These are phyloP conservation scores for Microcaecilia unicolor DNA, from an alignment of 2,797 vertebrate genomes.

Conservation along the genomic window DNA sequence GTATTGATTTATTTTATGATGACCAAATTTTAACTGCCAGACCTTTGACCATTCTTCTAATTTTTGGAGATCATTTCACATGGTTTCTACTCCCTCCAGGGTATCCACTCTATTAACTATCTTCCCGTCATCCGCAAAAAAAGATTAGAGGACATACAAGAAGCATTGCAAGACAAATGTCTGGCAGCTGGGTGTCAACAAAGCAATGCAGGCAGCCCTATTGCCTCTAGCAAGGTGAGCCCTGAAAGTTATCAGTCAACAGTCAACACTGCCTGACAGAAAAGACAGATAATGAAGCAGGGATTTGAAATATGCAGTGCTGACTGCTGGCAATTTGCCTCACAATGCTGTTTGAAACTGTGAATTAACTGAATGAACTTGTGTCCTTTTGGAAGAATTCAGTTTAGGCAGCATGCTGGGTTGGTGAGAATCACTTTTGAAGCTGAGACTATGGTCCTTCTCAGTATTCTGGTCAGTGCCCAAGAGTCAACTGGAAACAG, in stretches of 20 bases:
- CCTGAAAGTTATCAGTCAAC: background rate
- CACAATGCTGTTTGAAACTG: background rate
- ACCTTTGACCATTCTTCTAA: no score
- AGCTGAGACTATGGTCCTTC: no score
- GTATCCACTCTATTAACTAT: no score
- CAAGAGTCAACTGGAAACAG: background rate
- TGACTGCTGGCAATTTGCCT: background rate
- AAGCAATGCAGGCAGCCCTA: accelerated
- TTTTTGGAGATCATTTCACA: no score
- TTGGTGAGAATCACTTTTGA: constrained; percentile 1
- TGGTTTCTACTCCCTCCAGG: no score
- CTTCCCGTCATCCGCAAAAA: no score
- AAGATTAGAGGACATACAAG: no score
- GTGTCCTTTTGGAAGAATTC: constrained; percentile 1
- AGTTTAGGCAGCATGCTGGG: background rate
- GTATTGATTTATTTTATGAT: no score
- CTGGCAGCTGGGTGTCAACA: background rate
- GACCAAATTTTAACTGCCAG: no score
- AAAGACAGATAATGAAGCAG: constrained; percentile 5
- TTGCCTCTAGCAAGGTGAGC: background rate
- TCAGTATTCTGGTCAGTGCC: background rate
- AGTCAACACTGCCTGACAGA: constrained; percentile 7
- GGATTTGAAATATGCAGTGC: background rate
- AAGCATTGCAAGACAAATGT: no score
- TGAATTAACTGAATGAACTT: background rate